Evolutionary conservation across 1,140 invertebrate genomes (phyloP).

Genomic region (Thaumetopoea pityocampa): DNA sequence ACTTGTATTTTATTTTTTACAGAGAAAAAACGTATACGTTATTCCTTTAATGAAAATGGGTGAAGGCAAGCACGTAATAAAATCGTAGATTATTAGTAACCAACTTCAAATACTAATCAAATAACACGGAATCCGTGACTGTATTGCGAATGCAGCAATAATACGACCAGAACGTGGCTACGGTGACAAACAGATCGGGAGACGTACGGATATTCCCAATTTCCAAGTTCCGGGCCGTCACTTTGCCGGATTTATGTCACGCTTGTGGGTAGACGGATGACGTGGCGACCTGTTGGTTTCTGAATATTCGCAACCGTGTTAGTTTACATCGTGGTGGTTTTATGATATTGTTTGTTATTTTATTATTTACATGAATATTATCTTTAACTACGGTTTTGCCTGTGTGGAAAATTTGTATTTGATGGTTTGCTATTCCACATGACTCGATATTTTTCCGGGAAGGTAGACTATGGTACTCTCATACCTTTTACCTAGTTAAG

Average conservation of each 20-base stretch:
- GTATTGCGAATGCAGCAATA: constrained; percentile 19
- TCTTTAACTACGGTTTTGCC: too few relatives aligned
- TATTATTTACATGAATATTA: too few relatives aligned
- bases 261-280: constrained; percentile 22
- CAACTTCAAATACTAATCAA: constrained; percentile 16
- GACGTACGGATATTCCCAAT: constrained; percentile 43
- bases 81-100: constrained; percentile 11
- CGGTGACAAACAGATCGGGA: constrained; percentile 35
- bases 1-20: too few relatives aligned
- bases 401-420: too few relatives aligned
- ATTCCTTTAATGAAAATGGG: too few relatives aligned
- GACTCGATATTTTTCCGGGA: too few relatives aligned
- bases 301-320: constrained; percentile 12
- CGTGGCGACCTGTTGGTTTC: constrained; percentile 21
- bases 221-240: constrained; percentile 29
- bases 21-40: too few relatives aligned
- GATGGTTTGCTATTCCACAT: too few relatives aligned
- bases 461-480: too few relatives aligned
- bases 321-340: too few relatives aligned
- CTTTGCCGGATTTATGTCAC: constrained; percentile 24
- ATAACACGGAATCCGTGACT: constrained; percentile 20
- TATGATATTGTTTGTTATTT: too few relatives aligned
- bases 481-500: too few relatives aligned
- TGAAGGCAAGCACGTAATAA: neutral
- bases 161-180: constrained; percentile 10